Conservation (phyloP, 2,888 invertebrate genomes). For the Lottia scabra region DNA sequence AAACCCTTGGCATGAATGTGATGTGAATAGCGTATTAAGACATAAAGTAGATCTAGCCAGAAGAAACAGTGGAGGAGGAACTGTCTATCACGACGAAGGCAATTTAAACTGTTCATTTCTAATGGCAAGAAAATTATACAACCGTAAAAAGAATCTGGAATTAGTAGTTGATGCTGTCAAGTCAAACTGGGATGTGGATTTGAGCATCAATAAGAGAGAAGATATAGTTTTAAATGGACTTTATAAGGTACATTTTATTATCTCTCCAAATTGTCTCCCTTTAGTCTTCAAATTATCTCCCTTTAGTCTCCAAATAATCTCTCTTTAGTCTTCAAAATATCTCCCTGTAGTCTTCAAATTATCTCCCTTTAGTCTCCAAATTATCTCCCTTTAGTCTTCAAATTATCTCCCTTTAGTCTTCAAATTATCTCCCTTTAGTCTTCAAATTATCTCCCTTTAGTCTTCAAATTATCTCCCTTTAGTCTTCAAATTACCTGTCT, state of each 20-base stretch:
- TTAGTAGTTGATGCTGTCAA: constrained; percentile 86
- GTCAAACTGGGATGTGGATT: constrained; percentile 83
- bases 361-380: too few species aligned
- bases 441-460: too few species aligned
- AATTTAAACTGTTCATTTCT: constrained; percentile 83
- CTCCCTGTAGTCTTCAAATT: too few species aligned
- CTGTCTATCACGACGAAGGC: constrained; percentile 95
- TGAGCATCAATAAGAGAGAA: constrained; percentile 83
- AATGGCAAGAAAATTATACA: constrained; percentile 84
- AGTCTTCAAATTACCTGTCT: too few species aligned
- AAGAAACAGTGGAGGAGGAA: constrained; percentile 94
- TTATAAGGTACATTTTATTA: constrained; percentile 60
- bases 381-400: too few species aligned
- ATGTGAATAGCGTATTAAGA: constrained; percentile 78
- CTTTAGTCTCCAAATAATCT: too few species aligned
- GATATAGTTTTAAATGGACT: constrained; percentile 84
- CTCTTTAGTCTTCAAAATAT: too few species aligned
- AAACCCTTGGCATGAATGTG: constrained; percentile 95
- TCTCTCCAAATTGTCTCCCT: too few species aligned
- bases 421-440: too few species aligned
- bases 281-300: too few species aligned
- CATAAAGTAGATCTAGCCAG: constrained; percentile 83
- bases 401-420: too few species aligned
- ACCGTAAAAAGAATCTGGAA: constrained; percentile 88
- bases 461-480: too few species aligned